Base-by-base conservation (phyloP, 2,113 vertebrate species). In the Plotosus lineatus region DNA sequence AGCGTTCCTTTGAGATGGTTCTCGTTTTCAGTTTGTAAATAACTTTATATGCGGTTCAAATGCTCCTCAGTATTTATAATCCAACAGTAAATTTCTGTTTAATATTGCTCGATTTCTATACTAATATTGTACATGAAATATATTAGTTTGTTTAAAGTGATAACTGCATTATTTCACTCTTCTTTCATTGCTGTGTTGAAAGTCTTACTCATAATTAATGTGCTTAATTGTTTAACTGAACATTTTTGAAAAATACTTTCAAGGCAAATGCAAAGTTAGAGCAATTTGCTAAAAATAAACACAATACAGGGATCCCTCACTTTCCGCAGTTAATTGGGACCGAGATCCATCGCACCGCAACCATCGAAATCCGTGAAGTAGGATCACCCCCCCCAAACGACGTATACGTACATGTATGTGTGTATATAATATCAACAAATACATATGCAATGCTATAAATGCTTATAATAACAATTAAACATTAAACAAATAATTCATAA, bases 1-100 rank as follows among this genome's bases (percentile, higher is more conserved):
- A 80, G 97, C 97, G 42, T 99, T 99, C 87, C 69, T 73, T 7
- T 73, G 36, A 36, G 28, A 33, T 21, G 15, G n/a, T 44, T 15
- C 14, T 69, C 14, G 4, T 68, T 71, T 48, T 19, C 65, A 69
- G 21, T 10, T 48, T 46, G 2, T 46, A 19, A 14, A 9, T 28
- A 9, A 12, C n/a, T 1, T 50, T n/a, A n/a, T n/a, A n/a, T n/a
- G n/a, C n/a, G 33, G 12, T 50, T 31, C 17, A 48, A 14, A 28
- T 17, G 14, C 15, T 44, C 21, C 40, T 44, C 23, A 44, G n/a
- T 69, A 46, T 46, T 69, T 44, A 42, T 46, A 21, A 44, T 31
- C n/a, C 4, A 51, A 42, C 23, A 75, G n/a, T 12, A 55, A 56
- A 36, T 4, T 38, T 7, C 26, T 73, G 51, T 51, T 51, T 8